Base-by-base conservation (phyloP, 2,888 invertebrate species). In the Lasioglossum zephyrum region DNA sequence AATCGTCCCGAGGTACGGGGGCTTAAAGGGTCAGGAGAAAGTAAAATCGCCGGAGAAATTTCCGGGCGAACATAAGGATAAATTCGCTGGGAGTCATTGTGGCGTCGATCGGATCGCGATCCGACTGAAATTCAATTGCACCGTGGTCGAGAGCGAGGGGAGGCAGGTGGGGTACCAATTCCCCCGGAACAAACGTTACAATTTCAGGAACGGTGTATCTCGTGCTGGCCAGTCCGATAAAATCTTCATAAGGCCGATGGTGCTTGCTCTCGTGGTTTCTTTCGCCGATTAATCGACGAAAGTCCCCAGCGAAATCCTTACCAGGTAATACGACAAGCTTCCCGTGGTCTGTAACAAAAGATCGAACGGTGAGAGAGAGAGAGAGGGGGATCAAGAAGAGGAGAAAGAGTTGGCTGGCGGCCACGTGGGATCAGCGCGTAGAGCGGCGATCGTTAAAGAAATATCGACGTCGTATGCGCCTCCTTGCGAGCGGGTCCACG, bases 381-480 rank as follows among this genome's bases (percentile, higher is more conserved):
- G 9, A 16, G 18, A 1, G 2, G 31, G 66, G 3, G 36, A 66
- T 9, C 26, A 13, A 4, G 8, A 49, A 57, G 49, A n/a, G 13
- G 41, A 78, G 49, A 60, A 72, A 78, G 76, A 75, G 78, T 72
- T 78, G 72, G 66, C 36, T 36, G 80, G 36, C 6, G 87, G 84
- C 82, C 83, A 89, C 86, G 88, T 82, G 86, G 86, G 77, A 90
- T 90, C 87, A 16, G 63, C 53, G 53, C 53, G 53, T 57, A 47
- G 44, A 88, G 91, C 91, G 87, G 91, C 87, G 86, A 91, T 90
- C 89, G 88, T 89, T 91, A 91, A 93, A 92, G 92, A 92, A 92
- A 92, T 93, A 93, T 93, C 92, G 91, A 90, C 89, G 89, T 91
- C 88, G 91, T 91, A 89, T 89, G 90, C 89, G 91, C 86, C 88